Percentiles rank a stretch among this genome's conserved stretches.
These are phyloP conservation scores for Lypha dubia DNA, from an alignment of 2,888 invertebrate genomes.

Conservation along the genomic window DNA sequence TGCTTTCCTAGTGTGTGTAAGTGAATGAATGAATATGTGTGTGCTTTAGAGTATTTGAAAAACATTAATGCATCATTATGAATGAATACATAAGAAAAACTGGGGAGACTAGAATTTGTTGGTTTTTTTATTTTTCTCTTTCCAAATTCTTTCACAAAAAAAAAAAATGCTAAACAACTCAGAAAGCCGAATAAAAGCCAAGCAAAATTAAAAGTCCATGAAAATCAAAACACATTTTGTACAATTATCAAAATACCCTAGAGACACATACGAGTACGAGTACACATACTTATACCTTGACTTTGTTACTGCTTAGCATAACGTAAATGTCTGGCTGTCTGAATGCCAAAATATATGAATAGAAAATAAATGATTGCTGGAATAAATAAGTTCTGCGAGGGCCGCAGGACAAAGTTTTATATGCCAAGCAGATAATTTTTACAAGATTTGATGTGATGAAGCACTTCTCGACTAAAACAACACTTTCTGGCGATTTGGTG, in stretches of 20 bases:
- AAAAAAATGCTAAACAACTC: constrained; percentile 1
- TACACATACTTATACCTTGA: constrained; percentile 19
- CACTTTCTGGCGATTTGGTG: too few species aligned
- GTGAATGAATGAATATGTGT: not conserved
- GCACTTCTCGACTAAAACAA: too few species aligned
- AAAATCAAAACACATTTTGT: constrained; percentile 72
- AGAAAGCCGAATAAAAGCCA: not conserved
- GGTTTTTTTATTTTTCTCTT: not conserved
- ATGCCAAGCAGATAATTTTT: not conserved
- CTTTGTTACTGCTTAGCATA: constrained; percentile 36
- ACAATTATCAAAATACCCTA: constrained; percentile 70
- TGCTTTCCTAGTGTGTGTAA: not conserved
- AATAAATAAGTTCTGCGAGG: constrained; percentile 26
- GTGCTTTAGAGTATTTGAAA: constrained; percentile 37
- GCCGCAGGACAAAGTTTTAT: not conserved
- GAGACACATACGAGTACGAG: constrained; percentile 42
- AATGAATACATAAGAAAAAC: constrained; percentile 37
- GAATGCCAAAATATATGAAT: constrained; percentile 38
- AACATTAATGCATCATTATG: constrained; percentile 68
- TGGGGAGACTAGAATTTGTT: constrained; percentile 29
- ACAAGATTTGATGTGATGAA: too few species aligned
- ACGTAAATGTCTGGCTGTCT: constrained; percentile 17
- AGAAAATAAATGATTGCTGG: constrained; percentile 2
- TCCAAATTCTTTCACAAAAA: not conserved
- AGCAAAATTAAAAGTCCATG: constrained; percentile 72